These are phyloP conservation scores for Neomicropteryx cornuta DNA, from an alignment of 1,140 invertebrate genomes.

Conservation along the genomic window DNA sequence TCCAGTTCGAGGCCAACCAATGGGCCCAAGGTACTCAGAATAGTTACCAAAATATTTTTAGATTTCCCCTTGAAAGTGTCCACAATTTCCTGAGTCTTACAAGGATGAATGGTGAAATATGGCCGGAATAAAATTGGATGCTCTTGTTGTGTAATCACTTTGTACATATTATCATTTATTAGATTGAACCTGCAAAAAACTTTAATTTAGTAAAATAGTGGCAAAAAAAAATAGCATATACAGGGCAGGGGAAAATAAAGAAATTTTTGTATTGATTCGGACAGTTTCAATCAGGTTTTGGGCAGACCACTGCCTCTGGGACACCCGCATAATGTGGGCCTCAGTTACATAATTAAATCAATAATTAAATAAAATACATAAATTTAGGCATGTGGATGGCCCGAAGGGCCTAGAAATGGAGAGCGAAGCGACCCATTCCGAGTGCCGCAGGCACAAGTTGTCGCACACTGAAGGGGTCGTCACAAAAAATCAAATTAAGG, in stretches of 20 bases:
- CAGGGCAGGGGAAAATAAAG: neutral
- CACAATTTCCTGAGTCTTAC: conserved; percentile 14
- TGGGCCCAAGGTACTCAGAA: conserved; percentile 12
- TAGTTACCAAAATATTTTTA: conserved; percentile 10
- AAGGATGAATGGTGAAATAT: conserved; percentile 14
- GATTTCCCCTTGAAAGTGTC: conserved; percentile 1
- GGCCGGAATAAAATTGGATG: conserved; percentile 11
- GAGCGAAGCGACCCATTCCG: too few species aligned
- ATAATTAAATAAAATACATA: too few species aligned
- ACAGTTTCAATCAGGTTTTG: neutral
- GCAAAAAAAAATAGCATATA: neutral
- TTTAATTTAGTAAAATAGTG: conserved; percentile 4
- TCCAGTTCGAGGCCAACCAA: conserved; percentile 9
- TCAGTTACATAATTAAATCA: too few species aligned
- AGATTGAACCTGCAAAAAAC: conserved; percentile 2
- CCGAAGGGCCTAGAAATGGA: too few species aligned
- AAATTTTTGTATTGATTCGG: neutral
- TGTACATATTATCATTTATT: conserved; percentile 11
- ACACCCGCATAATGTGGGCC: too few species aligned
- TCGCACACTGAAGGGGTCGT: too few species aligned
- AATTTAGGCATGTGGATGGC: too few species aligned
- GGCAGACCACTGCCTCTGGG: too few species aligned
- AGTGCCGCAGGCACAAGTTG: too few species aligned
- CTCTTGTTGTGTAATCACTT: conserved; percentile 12
- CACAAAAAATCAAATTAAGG: too few species aligned